Base-by-base conservation (phyloP, 1,140 invertebrate genomes). In the Drosophila orosa region DNA sequence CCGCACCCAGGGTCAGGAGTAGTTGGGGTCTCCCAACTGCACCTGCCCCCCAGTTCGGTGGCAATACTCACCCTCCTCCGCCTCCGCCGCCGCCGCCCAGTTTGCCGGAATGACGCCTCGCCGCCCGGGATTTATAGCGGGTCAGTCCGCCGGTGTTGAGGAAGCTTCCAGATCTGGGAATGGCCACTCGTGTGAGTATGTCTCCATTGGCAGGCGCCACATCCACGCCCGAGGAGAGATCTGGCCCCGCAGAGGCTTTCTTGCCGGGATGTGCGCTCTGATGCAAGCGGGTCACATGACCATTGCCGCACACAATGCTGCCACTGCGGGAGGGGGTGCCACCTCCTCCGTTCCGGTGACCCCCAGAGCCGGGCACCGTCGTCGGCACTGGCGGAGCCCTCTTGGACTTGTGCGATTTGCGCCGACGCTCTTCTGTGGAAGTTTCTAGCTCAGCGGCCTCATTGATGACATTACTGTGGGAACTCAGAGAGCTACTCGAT, bases 151-250 rank as follows among this genome's bases (percentile, higher is more conserved):
- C 95, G 19, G 96, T 95, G 80, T 96, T 97, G 1, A 97, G 92
- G 79, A 97, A 97, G 83, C 96, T 97, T 2, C 95, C 95, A 56
- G 96, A 96, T 78, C 96, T 93, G 9, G 96, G 96, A 80, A 97
- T 95, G 22, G 96, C 96, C 8, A 97, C 96, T 90, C 96, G 95
- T 0, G 96, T 97, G 63, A 97, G 92, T 66, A 97, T 95, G 89
- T 97, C 96, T 3, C 96, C 96, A 61, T 91, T 92, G 56, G 93
- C 92, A 6, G 74, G 82, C 12, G 65, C 80, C 80, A 93, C 92
- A 39, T 92, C 65, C 42, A 57, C 57, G 63, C 57, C 72, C 73
- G 59, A 92, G 92, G 48, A 22, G 15, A 44, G 22, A 1, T 48
- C 42, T 6, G 63, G 40, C 5, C 68, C 73, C 19, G 45, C 31